Evolutionary conservation across 2,797 vertebrate species (phyloP).

Genomic region (Catharus ustulatus): DNA sequence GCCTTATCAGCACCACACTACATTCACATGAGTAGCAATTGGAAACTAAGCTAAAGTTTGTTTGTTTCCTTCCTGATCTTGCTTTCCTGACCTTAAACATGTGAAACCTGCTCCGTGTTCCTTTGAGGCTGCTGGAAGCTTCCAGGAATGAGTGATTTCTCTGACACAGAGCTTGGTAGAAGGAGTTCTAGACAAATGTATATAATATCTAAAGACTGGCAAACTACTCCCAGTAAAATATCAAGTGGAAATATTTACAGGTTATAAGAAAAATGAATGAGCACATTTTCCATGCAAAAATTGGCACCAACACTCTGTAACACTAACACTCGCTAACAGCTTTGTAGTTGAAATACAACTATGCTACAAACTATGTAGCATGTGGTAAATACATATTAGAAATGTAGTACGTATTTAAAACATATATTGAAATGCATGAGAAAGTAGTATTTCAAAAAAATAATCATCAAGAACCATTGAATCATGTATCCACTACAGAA

Average conservation of each 20-base stretch:
- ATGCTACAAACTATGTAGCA: background rate
- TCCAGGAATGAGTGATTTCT: background rate
- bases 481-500: background rate
- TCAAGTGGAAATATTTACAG: background rate
- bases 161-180: background rate
- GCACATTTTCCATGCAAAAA: background rate
- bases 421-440: background rate
- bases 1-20: background rate
- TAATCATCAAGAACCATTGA: background rate
- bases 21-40: rapidly evolving
- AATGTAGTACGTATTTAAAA: background rate
- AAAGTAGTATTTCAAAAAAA: background rate
- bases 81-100: background rate
- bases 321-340: no score
- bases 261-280: background rate
- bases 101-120: background rate
- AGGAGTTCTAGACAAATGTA: background rate
- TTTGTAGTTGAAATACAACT: background rate
- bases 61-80: background rate
- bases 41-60: background rate
- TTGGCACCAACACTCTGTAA: background rate
- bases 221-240: background rate
- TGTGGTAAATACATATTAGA: background rate
- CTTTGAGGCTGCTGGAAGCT: background rate
- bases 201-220: background rate